Percentiles rank a stretch among this genome's conserved stretches.
Evolutionary conservation across 2,113 vertebrate genomes (phyloP).

Genomic region (Petrocephalus zakoni): DNA sequence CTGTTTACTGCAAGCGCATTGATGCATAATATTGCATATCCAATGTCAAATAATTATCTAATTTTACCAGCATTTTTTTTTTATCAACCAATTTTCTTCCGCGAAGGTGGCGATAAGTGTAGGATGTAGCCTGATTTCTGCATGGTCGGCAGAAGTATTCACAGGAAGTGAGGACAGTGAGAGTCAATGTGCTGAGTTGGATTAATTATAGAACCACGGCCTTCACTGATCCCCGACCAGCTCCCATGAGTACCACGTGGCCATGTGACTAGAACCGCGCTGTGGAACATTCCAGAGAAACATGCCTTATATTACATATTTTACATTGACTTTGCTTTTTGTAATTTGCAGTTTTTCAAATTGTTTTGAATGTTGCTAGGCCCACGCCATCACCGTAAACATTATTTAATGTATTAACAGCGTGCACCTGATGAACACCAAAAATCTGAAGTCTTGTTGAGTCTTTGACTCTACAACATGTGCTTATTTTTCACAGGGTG

Average conservation of each 20-base stretch:
- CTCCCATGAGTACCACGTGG: background rate
- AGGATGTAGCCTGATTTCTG: background rate
- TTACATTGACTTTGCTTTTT: background rate
- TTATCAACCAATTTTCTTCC: background rate
- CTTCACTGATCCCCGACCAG: background rate
- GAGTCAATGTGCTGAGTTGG: background rate
- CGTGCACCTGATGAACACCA: background rate
- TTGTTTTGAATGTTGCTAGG: background rate
- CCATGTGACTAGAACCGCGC: background rate
- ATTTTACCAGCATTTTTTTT: background rate
- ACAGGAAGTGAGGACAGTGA: background rate
- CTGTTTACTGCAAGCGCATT: background rate
- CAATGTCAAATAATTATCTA: background rate
- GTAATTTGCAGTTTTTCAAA: too few species aligned
- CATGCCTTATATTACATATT: background rate
- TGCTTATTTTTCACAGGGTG: constrained; percentile 59
- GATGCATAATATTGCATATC: background rate
- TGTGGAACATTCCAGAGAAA: background rate
- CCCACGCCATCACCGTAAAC: background rate
- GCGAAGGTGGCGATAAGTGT: background rate
- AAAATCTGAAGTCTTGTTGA: background rate
- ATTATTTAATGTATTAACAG: background rate
- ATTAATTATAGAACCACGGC: background rate
- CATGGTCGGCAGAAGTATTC: background rate
- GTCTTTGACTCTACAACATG: background rate